These are phyloP conservation scores for Florisuga fusca DNA, from an alignment of 2,797 vertebrate species.

Conservation along the genomic window DNA sequence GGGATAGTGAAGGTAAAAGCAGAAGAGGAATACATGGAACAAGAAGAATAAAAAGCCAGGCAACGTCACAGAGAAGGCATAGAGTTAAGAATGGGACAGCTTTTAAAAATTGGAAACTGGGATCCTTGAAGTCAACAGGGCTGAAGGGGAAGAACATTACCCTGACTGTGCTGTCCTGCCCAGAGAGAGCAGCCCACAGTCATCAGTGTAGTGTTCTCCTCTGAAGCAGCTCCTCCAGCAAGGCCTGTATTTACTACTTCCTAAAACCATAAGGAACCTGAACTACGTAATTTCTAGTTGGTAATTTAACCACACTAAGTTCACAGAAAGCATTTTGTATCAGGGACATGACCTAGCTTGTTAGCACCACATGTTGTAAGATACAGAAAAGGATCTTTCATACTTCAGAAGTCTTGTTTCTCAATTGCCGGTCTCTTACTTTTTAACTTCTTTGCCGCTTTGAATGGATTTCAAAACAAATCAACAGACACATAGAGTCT, in stretches of 20 bases:
- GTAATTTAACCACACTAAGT: constrained; percentile 21
- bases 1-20: background rate
- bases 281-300: constrained; percentile 4
- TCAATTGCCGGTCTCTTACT: constrained; percentile 73
- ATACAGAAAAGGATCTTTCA: constrained; percentile 76
- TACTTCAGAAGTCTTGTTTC: constrained; percentile 76
- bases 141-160: background rate
- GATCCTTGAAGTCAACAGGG: background rate
- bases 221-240: background rate
- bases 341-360: constrained; percentile 49
- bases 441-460: constrained; percentile 79
- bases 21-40: background rate
- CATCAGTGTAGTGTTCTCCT: background rate
- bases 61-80: background rate
- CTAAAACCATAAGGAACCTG: constrained; percentile 33
- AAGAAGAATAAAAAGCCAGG: background rate
- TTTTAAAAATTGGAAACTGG: background rate
- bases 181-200: fast-evolving
- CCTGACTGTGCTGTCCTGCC: background rate
- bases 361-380: constrained; percentile 66
- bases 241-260: constrained; percentile 29
- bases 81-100: background rate
- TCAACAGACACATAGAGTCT: constrained; percentile 83
- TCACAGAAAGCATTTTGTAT: constrained; percentile 48
- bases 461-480: constrained; percentile 86